Conservation (phyloP, 2,888 invertebrate species). For the Melanostoma scalare region DNA sequence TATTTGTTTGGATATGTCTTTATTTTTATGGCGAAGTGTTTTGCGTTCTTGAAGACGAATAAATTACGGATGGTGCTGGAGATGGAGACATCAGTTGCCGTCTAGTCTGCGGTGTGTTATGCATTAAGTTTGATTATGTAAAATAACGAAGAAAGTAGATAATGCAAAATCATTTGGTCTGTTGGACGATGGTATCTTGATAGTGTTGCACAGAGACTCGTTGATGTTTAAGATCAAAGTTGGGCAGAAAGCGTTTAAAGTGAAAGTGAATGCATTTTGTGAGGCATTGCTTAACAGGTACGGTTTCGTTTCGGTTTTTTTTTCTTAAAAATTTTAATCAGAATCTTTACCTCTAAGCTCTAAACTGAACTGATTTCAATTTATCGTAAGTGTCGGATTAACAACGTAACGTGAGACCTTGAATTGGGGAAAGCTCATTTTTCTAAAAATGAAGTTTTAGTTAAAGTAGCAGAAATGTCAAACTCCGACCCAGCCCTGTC, state of each 20-base stretch:
- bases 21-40: not conserved
- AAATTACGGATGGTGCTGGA: not conserved
- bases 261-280: not conserved
- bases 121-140: slow-evolving; percentile 20
- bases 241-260: not conserved
- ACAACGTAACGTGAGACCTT: no score
- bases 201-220: not conserved
- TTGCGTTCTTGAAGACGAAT: slow-evolving; percentile 4
- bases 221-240: not conserved
- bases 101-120: not conserved
- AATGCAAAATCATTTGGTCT: slow-evolving; percentile 4
- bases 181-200: slow-evolving; percentile 5
- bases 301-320: no score
- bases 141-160: not conserved
- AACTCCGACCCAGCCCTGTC: no score
- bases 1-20: not conserved
- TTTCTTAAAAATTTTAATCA: no score
- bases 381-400: no score
- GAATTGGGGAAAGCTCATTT: no score
- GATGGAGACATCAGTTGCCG: slow-evolving; percentile 1
- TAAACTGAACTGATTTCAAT: no score
- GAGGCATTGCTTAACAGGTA: no score
- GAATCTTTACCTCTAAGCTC: no score
- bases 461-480: no score
- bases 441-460: no score